Base-by-base conservation (phyloP, 2,113 vertebrate species). In the Aramus guarauna region DNA sequence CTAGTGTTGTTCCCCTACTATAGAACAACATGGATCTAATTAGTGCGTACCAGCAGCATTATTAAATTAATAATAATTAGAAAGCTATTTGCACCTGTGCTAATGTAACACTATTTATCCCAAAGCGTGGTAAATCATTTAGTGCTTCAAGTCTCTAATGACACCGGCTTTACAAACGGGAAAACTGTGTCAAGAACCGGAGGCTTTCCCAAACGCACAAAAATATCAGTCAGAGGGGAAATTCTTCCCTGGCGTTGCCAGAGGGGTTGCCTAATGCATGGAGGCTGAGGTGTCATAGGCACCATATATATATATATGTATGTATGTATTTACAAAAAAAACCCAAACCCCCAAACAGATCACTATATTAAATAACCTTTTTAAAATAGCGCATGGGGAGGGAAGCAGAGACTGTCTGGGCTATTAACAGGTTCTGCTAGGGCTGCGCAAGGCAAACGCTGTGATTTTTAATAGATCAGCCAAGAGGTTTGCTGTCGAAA, bases 11-110 rank as follows among this genome's bases (percentile, higher is more conserved):
- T 96, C 60, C 55, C 50, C 63, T 73, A 1, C 0, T 66, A 29
- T 8, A 58, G 83, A 88, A 48, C 73, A 75, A 36, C 55, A 12
- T 88, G 88, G 72, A 76, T 91, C 73, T 89, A 94, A 96, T 97
- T 92, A 97, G 91, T 3, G 7, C 47, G 58, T 76, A 66, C 63
- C 90, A 96, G 85, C 89, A 88, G 91, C 23, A 2, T 91, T 82
- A 95, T 96, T 95, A 85, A 94, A 95, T 96, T 94, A 95, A 94
- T 97, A 90, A 79, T 67, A 76, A 94, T 94, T 85, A 66, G 62
- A 55, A 45, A 91, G 74, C 71, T 94, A 55, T 97, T 94, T 96
- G 80, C 95, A 97, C 91, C 94, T 97, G 93, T 91, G 81, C 71
- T 94, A 94, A 73, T 91, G 87, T 64, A 90, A 62, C n/a, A 29